Evolutionary conservation across 64 coral and sea anemone species (phyloP).

Genomic region (Acropora yongei): DNA sequence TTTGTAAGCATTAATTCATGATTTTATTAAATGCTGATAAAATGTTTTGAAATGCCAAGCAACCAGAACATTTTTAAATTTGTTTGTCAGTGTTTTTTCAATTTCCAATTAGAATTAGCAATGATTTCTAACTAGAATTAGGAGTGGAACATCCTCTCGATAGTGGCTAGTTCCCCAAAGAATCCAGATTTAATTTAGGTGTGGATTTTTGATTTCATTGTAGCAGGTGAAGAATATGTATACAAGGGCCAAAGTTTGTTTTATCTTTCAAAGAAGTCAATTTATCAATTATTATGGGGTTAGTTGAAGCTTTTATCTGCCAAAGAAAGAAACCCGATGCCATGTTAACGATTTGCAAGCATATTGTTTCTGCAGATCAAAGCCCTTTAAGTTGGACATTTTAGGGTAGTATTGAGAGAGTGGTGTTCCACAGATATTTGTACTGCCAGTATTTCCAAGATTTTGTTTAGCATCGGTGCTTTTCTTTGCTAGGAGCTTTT

Average conservation of each 20-base stretch:
- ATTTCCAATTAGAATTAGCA: too few relatives aligned
- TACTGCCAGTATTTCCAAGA: conserved; percentile 36
- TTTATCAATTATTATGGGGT: neutral
- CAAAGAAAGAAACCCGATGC: neutral
- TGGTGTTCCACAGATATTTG: neutral
- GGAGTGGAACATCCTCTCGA: too few relatives aligned
- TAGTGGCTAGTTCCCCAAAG: too few relatives aligned
- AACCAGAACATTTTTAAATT: too few relatives aligned
- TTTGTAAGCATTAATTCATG: neutral
- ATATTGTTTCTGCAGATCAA: conserved; percentile 4
- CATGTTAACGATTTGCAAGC: neutral
- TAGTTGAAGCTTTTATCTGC: neutral
- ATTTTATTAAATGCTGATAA: neutral
- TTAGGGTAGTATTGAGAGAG: neutral
- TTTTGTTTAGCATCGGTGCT: conserved; percentile 29
- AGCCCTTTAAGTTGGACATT: neutral
- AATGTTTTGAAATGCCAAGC: too few relatives aligned
- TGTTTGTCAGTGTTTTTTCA: too few relatives aligned
- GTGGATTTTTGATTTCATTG: too few relatives aligned
- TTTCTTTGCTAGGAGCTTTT: conserved; percentile 30
- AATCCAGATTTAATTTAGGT: too few relatives aligned
- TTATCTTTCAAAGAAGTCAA: neutral
- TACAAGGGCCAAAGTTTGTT: neutral
- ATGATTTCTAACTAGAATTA: too few relatives aligned
- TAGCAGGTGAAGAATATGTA: neutral